Conservation (phyloP, 2,888 invertebrate genomes). For the Spisula subtruncata region DNA sequence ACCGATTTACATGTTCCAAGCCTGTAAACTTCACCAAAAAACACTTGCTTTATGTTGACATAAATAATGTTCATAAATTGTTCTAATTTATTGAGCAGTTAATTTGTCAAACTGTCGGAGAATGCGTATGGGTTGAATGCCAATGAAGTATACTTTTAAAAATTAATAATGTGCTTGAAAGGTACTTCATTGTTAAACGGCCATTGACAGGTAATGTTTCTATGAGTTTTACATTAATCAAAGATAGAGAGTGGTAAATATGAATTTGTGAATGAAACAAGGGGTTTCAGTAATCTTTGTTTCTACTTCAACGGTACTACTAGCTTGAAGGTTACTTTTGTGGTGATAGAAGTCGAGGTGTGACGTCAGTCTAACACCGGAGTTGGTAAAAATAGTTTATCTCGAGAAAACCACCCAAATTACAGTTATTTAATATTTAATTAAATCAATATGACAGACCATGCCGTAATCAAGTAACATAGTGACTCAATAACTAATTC, state of each 20-base stretch:
- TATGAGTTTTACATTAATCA: not conserved
- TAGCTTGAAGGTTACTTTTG: not conserved
- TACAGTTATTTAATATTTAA: not conserved
- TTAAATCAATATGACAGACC: not conserved
- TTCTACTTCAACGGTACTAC: not conserved
- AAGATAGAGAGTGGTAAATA: not conserved
- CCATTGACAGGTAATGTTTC: not conserved
- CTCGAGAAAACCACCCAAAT: not conserved
- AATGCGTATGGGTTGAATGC: not conserved
- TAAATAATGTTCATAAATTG: not conserved
- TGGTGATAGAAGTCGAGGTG: not conserved
- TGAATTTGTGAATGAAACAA: not conserved
- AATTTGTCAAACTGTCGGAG: not conserved
- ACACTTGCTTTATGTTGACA: not conserved
- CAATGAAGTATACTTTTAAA: not conserved
- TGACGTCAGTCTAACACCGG: not conserved
- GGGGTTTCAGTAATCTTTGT: not conserved
- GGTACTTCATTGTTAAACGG: not conserved
- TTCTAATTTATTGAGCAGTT: not conserved
- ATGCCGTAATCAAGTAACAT: not conserved
- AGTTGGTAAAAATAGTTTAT: not conserved
- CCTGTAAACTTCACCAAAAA: not conserved
- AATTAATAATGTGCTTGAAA: not conserved
- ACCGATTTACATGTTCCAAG: too few species aligned
- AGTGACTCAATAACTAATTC: too few species aligned